Evolutionary conservation across 2,888 invertebrate genomes (phyloP).

Genomic region (Harmothoe impar): DNA sequence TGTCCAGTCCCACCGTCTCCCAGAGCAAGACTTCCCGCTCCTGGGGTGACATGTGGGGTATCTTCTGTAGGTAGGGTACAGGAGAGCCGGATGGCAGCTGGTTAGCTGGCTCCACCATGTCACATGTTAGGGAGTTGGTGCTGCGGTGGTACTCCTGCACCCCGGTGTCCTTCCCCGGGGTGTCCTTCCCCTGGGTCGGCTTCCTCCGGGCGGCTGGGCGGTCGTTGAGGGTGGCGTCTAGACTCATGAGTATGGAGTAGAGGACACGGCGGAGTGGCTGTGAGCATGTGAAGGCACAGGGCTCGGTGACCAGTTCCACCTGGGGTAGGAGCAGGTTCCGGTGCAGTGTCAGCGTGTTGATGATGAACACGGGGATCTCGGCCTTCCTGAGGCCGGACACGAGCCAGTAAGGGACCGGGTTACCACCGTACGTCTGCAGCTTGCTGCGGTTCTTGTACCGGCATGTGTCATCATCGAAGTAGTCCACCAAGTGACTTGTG

Average conservation of each 20-base stretch:
- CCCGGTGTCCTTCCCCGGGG: too few species aligned
- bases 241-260: slow-evolving; percentile 78
- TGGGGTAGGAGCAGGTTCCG: slow-evolving; percentile 78
- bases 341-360: slow-evolving; percentile 83
- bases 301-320: slow-evolving; percentile 75
- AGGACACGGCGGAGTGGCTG: slow-evolving; percentile 75
- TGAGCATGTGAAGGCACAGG: slow-evolving; percentile 77
- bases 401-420: slow-evolving; percentile 87
- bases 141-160: slow-evolving; percentile 76
- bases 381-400: slow-evolving; percentile 87
- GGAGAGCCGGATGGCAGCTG: background rate
- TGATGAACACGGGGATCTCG: slow-evolving; percentile 87
- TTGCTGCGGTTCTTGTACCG: background rate
- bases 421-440: slow-evolving; percentile 58
- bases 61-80: slow-evolving; percentile 53
- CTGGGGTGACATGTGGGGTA: slow-evolving; percentile 10
- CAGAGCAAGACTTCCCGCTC: slow-evolving; percentile 14
- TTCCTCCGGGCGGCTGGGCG: background rate
- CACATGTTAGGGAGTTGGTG: slow-evolving; percentile 70
- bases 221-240: slow-evolving; percentile 62
- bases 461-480: slow-evolving; percentile 46
- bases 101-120: slow-evolving; percentile 20
- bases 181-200: background rate
- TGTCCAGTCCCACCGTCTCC: slow-evolving; percentile 58
- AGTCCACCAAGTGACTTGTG: slow-evolving; percentile 10